Percentiles rank a stretch among this genome's conserved stretches.
These are phyloP conservation scores for Nomada goodeniana DNA, from an alignment of 2,888 invertebrate species.

Conservation along the genomic window DNA sequence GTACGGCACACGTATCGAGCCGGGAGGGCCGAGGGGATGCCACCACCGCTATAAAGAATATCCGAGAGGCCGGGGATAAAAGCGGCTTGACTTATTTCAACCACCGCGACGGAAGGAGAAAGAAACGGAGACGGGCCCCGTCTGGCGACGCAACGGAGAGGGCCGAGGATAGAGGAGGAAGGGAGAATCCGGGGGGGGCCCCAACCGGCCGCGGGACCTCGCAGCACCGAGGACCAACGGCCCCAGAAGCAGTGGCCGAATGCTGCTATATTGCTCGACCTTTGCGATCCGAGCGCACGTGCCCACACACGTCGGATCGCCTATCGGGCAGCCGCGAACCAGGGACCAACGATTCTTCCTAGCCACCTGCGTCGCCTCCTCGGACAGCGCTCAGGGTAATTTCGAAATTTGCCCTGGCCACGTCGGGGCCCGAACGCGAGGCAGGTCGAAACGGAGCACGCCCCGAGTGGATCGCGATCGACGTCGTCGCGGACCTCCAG, in stretches of 20 bases:
- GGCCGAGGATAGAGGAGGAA: slow-evolving; percentile 5
- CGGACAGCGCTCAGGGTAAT: neutral
- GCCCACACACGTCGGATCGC: slow-evolving; percentile 73
- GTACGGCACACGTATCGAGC: slow-evolving; percentile 64
- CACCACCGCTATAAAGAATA: slow-evolving; percentile 79
- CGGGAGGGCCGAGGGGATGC: slow-evolving; percentile 57
- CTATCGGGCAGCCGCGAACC: slow-evolving; percentile 24
- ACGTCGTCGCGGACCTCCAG: neutral
- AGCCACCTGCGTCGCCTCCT: neutral
- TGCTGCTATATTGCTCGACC: slow-evolving; percentile 80
- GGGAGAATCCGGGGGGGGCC: slow-evolving; percentile 49
- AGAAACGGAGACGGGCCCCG: slow-evolving; percentile 38
- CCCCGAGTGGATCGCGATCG: slow-evolving; percentile 14
- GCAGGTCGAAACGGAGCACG: neutral
- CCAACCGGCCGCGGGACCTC: slow-evolving; percentile 43
- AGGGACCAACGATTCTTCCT: slow-evolving; percentile 30
- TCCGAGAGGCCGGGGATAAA: slow-evolving; percentile 80
- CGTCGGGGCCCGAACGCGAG: slow-evolving; percentile 5
- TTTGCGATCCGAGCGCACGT: slow-evolving; percentile 77
- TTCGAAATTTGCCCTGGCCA: neutral
- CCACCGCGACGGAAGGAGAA: slow-evolving; percentile 64
- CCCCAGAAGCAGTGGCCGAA: slow-evolving; percentile 78
- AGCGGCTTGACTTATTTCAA: slow-evolving; percentile 81
- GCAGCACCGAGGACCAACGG: slow-evolving; percentile 48
- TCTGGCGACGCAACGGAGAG: slow-evolving; percentile 19